Base-by-base conservation (phyloP, 2,888 invertebrate genomes). In the Norana najaformis region DNA sequence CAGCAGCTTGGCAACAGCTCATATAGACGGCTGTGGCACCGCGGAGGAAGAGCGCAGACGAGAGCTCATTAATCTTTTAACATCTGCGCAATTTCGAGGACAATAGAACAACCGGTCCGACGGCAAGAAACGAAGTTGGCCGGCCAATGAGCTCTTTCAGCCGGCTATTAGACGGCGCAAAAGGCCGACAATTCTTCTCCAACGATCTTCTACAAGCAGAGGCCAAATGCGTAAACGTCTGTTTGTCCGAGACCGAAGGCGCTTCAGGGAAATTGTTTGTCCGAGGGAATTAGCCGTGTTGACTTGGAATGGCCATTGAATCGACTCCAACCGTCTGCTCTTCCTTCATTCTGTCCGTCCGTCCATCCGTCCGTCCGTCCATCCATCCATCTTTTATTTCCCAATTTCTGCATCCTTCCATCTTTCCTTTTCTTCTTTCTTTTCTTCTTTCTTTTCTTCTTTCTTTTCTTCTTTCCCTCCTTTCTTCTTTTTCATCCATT, bases 61-160 rank as follows among this genome's bases (percentile, higher is more conserved):
- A 69, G 69, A 69, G 69, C 69, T 69, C 69, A 69, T 69, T 69
- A 69, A 69, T 69, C 69, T 69, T 69, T 69, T 8, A 69, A 69
- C 69, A 69, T 8, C 69, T 69, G 69, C 69, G 69, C 69, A 69
- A 69, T 69, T 69, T 69, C n/a, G 69, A 30, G 6, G 1, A 69
- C 69, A 69, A 69, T 69, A n/a, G n/a, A n/a, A 69, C 2, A n/a
- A 69, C 4, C n/a, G 30, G 30, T 1, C n/a, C n/a, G 69, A n/a
- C n/a, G n/a, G n/a, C n/a, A n/a, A n/a, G 30, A n/a, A 30, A 69
- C 30, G 69, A n/a, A 69, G n/a, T 69, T n/a, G 69, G 8, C n/a
- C 69, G 69, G 69, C 69, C 69, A 69, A n/a, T 69, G 30, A 8
- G 30, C 8, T 30, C 30, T 69, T 69, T 69, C 69, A 69, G n/a